Evolutionary conservation across 2,888 invertebrate genomes (phyloP).

Genomic region (Aphodius sticticus): DNA sequence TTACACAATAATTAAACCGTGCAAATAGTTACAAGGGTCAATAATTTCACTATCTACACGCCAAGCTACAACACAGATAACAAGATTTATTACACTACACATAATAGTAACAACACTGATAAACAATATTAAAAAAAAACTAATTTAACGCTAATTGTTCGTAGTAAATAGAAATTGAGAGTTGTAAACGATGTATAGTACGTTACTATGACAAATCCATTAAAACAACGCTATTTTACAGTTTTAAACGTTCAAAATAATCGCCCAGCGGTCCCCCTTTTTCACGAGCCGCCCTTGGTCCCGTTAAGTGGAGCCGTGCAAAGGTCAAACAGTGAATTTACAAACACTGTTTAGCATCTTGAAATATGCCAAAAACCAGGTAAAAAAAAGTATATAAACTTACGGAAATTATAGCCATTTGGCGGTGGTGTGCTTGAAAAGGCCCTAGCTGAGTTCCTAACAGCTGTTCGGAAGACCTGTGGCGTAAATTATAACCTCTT

Average conservation of each 20-base stretch:
- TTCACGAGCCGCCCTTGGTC: too few relatives aligned
- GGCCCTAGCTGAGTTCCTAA: background rate
- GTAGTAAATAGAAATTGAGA: too few relatives aligned
- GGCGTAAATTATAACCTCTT: background rate
- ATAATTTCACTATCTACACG: background rate
- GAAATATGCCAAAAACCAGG: background rate
- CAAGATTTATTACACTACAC: background rate
- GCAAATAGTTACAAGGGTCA: background rate
- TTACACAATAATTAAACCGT: slow-evolving; percentile 8
- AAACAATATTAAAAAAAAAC: background rate
- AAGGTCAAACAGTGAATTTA: background rate
- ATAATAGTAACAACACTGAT: background rate
- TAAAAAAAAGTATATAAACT: slow-evolving; percentile 12
- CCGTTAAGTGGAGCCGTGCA: background rate
- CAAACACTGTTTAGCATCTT: background rate
- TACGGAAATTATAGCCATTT: slow-evolving; percentile 12
- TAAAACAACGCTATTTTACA: too few relatives aligned
- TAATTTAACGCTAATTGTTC: background rate
- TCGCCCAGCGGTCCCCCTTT: too few relatives aligned
- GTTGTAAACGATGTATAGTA: too few relatives aligned
- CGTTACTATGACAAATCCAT: too few relatives aligned
- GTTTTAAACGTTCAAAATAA: too few relatives aligned
- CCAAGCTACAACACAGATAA: background rate
- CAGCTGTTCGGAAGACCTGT: slow-evolving; percentile 1
- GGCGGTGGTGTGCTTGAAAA: background rate